Percentiles rank a stretch among this genome's conserved stretches.
These are phyloP conservation scores for Aphelinus certus DNA, from an alignment of 1,140 invertebrate species.

Conservation along the genomic window DNA sequence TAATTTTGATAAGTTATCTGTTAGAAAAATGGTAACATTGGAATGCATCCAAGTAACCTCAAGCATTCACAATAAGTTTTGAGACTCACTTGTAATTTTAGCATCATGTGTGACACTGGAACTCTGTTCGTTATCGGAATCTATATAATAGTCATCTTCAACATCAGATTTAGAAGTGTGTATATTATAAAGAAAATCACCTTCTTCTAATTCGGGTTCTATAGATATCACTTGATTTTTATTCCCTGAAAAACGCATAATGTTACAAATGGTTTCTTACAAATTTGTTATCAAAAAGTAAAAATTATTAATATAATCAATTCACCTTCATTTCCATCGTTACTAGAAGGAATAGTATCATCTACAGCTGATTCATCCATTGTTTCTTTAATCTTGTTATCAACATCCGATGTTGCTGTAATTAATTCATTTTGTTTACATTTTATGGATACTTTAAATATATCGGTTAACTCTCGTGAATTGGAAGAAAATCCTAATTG, in stretches of 20 bases:
- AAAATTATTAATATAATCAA: background rate
- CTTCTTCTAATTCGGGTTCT: conserved; percentile 15
- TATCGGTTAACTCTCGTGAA: too few species aligned
- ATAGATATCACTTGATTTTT: conserved; percentile 17
- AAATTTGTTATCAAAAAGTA: too few species aligned
- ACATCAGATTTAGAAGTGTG: background rate
- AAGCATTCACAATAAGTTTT: too few species aligned
- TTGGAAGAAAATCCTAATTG: too few species aligned
- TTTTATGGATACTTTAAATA: background rate
- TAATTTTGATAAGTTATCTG: too few species aligned
- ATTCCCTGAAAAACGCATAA: background rate
- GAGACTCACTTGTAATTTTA: too few species aligned
- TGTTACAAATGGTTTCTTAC: background rate
- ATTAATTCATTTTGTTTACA: background rate
- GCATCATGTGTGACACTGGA: too few species aligned
- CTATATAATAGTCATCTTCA: background rate
- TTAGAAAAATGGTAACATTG: too few species aligned
- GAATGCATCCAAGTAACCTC: too few species aligned
- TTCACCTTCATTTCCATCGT: background rate
- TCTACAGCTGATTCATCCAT: background rate
- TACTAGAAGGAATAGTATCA: background rate
- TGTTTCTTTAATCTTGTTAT: background rate
- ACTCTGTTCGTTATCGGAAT: background rate
- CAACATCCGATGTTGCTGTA: background rate
- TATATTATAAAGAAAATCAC: conserved; percentile 11